Evolutionary conservation across 1,140 invertebrate species (phyloP), one percentile per base, ranked within the genome.

Genomic region (Lineus longissimus): DNA sequence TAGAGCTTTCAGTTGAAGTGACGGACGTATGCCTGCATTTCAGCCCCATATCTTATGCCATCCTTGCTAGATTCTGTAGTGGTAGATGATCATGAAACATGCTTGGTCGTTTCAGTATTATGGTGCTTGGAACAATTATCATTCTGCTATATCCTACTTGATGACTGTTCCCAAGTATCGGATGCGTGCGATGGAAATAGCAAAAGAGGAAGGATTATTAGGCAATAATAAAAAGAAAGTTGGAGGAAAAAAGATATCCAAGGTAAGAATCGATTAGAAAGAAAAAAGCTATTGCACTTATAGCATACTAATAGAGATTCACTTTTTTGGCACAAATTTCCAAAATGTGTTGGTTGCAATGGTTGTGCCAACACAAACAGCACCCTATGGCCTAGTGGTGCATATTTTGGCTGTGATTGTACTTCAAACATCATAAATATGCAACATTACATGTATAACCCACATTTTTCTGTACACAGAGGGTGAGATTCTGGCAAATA

Each of bases 161-260:
- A 87, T 90, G 71, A 88, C 88, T 29, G 88, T 93, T 43, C 91
- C 91, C 41, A 96, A 95, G 76, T 95, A 95, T 79, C 86, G 92
- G 61, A 88, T 79, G 27, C 76, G 80, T 77, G 93, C 93, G 15
- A 78, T 91, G 69, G 89, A 93, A 67, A 88, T 93, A 55, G 92
- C 91, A 0, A 89, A 89, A 77, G 84, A 88, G 64, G 88, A 93
- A 78, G 86, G 87, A 15, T 71, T 90, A 22, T 63, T 87, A 75
- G 47, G 25, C n/a, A 78, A 86, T 83, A 77, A 69, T 4, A 76
- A 79, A 62, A 77, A 79, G 43, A 81, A 83, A 80, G 84, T 80
- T 70, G 80, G 75, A 56, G 62, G 56, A 25, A 67, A 66, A 17
- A 64, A 67, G 43, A 73, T 68, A 61, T 72, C 63, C 27, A 81